Evolutionary conservation across 1,140 invertebrate species (phyloP).

Genomic region (Hyposmocoma kahamanoa): DNA sequence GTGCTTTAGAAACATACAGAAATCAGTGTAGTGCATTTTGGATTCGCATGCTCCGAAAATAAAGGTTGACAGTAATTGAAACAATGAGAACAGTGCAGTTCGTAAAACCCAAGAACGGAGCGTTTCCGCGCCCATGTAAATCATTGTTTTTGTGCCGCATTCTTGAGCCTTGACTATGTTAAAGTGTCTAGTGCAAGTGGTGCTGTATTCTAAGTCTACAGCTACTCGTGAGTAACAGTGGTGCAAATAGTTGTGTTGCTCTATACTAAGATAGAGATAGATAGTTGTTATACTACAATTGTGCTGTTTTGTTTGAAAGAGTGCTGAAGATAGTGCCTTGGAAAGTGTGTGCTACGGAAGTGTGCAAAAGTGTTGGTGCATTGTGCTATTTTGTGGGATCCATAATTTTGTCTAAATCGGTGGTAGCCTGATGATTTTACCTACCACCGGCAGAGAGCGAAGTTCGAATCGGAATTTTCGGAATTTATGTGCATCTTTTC

Average conservation of each 20-base stretch:
- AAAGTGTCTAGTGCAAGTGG: slow-evolving; percentile 49
- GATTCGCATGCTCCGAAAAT: neutral
- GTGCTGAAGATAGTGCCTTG: slow-evolving; percentile 58
- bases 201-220: slow-evolving; percentile 53
- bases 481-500: too few species aligned
- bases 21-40: neutral
- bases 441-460: too few species aligned
- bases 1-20: neutral
- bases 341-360: slow-evolving; percentile 62
- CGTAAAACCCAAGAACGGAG: slow-evolving; percentile 38
- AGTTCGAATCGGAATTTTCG: too few species aligned
- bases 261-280: slow-evolving; percentile 64
- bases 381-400: slow-evolving; percentile 49
- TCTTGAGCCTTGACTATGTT: slow-evolving; percentile 49
- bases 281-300: too few species aligned
- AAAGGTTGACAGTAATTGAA: neutral
- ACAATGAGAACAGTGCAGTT: neutral
- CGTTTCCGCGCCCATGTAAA: neutral
- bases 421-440: too few species aligned
- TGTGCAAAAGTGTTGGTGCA: slow-evolving; percentile 43
- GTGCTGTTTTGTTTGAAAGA: slow-evolving; percentile 31
- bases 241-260: slow-evolving; percentile 53
- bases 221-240: slow-evolving; percentile 46
- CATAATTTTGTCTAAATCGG: too few species aligned
- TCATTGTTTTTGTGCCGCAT: slow-evolving; percentile 12